Base-by-base conservation (phyloP, 1,140 invertebrate species). In the Rhyacophila brunnea region DNA sequence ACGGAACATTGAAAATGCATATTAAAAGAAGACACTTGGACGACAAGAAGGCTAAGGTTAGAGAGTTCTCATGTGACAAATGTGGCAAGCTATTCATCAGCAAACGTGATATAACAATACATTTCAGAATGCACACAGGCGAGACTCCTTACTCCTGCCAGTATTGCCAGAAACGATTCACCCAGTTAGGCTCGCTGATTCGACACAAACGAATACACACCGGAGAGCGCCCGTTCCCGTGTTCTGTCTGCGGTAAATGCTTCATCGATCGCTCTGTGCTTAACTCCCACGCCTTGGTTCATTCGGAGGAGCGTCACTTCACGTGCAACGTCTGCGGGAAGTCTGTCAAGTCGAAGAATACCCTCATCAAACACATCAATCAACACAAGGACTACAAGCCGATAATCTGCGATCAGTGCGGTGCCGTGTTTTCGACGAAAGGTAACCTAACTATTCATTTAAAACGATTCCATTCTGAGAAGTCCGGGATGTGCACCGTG, bases 161-260 rank as follows among this genome's bases (percentile, higher is more conserved):
- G 6, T 44, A 43, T 32, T 64, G 61, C 18, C n/a, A 17, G 10
- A 47, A 18, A 17, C 40, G 45, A 7, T 64, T 64, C 32, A 1
- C 57, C n/a, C 49, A 60, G n/a, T 49, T 48, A 5, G 18, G 42
- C 0, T 54, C 57, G 1, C 19, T 64, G 3, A 46, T 15, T 2
- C 13, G 52, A 19, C 89, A 91, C 66, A 78, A 83, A 44, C 75
- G 87, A 23, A 87, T 85, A 17, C 89, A 93, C 68, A 89, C 86
- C 6, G 90, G 90, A 6, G 86, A 87, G 64, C 74, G 83, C 15
- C 85, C 86, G 0, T 87, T 83, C 63, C 73, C 80, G 1, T 87
- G 86, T 56, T 74, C 75, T 1, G 80, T 80, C 1, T 88, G 86
- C 69, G 73, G 79, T 5, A 87, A 87, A 69, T 78, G 83, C 10